A percentile compares a stretch with the other conserved stretches of the same genome.
Evolutionary conservation across 2,888 invertebrate species (phyloP).

Genomic region (Laspeyria flexula): DNA sequence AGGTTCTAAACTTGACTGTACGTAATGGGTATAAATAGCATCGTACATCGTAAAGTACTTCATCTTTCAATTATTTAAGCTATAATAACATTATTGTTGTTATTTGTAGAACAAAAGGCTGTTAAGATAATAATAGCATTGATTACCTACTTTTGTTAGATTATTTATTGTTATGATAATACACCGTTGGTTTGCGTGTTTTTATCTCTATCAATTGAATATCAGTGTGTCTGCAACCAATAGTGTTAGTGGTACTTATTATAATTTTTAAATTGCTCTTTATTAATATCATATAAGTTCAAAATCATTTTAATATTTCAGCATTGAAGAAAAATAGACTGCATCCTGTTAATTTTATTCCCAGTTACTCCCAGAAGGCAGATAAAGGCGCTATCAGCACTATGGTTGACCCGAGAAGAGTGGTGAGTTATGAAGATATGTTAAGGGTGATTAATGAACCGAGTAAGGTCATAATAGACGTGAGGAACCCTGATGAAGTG

Average conservation of each 20-base stretch:
- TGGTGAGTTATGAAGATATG: conserved; percentile 76
- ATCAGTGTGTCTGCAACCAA: no score
- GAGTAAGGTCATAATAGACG: conserved; percentile 89
- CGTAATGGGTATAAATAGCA: conserved; percentile 14
- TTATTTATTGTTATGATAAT: no score
- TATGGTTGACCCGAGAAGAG: conserved; percentile 72
- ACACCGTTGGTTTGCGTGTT: no score
- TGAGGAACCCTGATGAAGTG: conserved; percentile 90
- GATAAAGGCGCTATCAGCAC: background rate
- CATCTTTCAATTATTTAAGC: conserved; percentile 1
- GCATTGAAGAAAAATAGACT: background rate
- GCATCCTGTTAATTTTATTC: background rate
- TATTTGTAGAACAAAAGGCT: conserved; percentile 8
- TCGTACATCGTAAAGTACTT: conserved; percentile 1
- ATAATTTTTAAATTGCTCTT: no score
- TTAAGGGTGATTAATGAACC: conserved; percentile 70
- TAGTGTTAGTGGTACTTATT: no score
- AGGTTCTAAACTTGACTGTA: conserved; percentile 20
- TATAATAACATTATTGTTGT: conserved; percentile 20
- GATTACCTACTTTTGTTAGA: no score
- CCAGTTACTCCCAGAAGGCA: background rate
- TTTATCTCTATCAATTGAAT: background rate
- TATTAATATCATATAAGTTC: background rate
- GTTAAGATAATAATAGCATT: background rate
- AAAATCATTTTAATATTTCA: background rate